Percentiles rank a stretch among this genome's conserved stretches.
Evolutionary conservation across 1,140 invertebrate species (phyloP).

Genomic region (Aphis gossypii): DNA sequence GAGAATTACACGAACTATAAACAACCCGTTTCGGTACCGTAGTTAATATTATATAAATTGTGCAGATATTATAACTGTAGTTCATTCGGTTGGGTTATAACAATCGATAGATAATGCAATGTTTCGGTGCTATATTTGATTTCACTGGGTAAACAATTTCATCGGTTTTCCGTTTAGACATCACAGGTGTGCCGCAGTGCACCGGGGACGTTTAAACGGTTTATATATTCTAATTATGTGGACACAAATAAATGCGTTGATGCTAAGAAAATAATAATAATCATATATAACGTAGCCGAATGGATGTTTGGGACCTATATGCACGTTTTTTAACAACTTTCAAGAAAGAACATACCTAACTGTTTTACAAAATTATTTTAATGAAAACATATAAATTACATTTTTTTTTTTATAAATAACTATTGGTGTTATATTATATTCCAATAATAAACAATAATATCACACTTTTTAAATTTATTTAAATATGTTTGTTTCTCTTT

Average conservation of each 20-base stretch:
- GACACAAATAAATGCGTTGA: background rate
- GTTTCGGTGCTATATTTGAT: background rate
- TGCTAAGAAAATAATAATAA: background rate
- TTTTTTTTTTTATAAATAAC: too few relatives aligned
- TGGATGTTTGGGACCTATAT: background rate
- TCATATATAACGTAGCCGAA: too few relatives aligned
- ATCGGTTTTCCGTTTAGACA: background rate
- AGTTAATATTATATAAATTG: background rate
- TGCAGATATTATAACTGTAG: background rate
- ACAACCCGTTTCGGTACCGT: background rate
- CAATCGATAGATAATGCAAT: background rate
- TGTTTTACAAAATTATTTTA: background rate
- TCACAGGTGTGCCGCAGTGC: background rate
- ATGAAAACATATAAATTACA: background rate
- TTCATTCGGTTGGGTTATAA: background rate
- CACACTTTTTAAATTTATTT: too few relatives aligned
- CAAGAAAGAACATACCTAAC: background rate
- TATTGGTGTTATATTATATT: too few relatives aligned
- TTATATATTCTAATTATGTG: slow-evolving; percentile 1
- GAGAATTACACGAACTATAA: background rate
- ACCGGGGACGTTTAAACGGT: background rate
- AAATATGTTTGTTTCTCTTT: too few relatives aligned
- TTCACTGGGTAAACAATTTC: background rate
- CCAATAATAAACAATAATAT: too few relatives aligned
- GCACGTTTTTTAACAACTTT: background rate